These are phyloP conservation scores for Malaclemys terrapin DNA, from an alignment of 2,113 vertebrate species.

Conservation along the genomic window DNA sequence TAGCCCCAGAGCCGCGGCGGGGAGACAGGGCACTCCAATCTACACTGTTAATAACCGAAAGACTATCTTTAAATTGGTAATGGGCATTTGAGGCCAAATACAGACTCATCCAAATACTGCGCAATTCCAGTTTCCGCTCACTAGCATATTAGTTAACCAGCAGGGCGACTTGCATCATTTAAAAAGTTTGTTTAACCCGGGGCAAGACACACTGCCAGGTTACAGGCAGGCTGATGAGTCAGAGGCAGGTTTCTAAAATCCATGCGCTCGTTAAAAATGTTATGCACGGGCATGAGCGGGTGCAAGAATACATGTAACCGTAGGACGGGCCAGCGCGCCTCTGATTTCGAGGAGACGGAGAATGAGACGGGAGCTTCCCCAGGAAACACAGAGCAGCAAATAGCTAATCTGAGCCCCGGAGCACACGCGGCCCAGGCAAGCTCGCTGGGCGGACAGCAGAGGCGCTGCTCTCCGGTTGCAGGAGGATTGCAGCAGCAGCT, in stretches of 20 bases:
- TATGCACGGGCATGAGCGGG: too few relatives aligned
- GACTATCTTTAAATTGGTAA: background rate
- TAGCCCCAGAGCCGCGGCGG: too few relatives aligned
- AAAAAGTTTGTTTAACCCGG: background rate
- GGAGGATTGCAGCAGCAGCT: background rate
- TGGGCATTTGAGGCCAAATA: background rate
- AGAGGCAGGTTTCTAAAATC: background rate
- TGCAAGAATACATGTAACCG: fast-evolving
- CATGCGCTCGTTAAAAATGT: background rate
- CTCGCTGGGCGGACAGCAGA: background rate
- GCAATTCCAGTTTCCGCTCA: background rate
- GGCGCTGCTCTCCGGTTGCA: too few relatives aligned
- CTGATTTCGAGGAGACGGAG: too few relatives aligned
- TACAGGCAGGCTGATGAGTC: background rate
- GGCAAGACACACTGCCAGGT: background rate
- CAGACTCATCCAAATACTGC: too few relatives aligned
- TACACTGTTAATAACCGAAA: background rate
- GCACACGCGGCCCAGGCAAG: background rate
- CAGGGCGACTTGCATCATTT: background rate
- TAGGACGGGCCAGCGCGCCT: too few relatives aligned
- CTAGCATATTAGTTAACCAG: background rate
- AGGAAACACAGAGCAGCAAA: too few relatives aligned
- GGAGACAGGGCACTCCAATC: too few relatives aligned
- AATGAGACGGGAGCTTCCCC: too few relatives aligned
- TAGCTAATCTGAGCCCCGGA: background rate